Base-by-base conservation (phyloP, 2,888 invertebrate species). In the Nomada fucata region DNA sequence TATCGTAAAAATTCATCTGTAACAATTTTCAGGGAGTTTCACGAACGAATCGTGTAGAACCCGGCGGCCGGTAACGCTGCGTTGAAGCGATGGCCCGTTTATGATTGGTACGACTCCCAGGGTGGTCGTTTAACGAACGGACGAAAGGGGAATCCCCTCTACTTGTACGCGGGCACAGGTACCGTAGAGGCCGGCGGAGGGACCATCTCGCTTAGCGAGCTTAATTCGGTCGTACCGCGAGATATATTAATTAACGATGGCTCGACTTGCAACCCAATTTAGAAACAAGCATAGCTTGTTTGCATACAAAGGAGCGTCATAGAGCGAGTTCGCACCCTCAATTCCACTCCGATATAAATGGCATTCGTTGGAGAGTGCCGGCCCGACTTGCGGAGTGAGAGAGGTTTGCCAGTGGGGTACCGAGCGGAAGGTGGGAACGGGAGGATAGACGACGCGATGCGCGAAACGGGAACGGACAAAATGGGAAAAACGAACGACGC, bases 231-330 rank as follows among this genome's bases (percentile, higher is more conserved):
- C 82, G 81, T 68, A 57, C 79, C 72, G 64, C 76, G 67, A 86
- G 84, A 88, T 88, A 86, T 91, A 92, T 92, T 92, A 92, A 91
- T 91, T 91, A 91, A 88, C 90, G 86, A 87, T 86, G 90, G 87
- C 67, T 69, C 84, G 86, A 85, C 89, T 86, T 84, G 86, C 88
- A 87, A 89, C 86, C 89, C 91, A 91, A 92, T 92, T 92, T 90
- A 89, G 90, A 89, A 90, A 89, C 90, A 88, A 88, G 88, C 84
- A 81, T 79, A 5, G 36, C 90, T 91, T 86, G 90, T 92, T 92
- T 92, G 91, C 91, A 92, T 91, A 91, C 85, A 82, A 86, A 85
- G 83, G 74, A 68, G 76, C 70, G 63, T 69, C 76, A 76, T 86
- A 74, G 65, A 77, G 81, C 57, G 71, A 64, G 79, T 78, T 78